Evolutionary conservation across 2,113 vertebrate species (phyloP), one percentile per base, ranked within the genome.

Genomic region (Hystrix brachyura): DNA sequence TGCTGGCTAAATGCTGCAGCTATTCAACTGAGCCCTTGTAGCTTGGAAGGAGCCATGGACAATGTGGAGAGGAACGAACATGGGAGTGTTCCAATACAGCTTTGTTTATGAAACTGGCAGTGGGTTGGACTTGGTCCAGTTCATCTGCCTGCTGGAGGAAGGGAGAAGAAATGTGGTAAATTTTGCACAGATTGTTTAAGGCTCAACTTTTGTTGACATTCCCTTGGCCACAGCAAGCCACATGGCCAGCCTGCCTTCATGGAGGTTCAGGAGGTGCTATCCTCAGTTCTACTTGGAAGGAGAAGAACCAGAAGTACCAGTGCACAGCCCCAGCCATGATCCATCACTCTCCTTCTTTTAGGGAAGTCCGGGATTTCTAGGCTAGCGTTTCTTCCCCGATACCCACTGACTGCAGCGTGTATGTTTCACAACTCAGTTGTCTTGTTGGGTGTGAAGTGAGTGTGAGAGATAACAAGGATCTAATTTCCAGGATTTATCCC

Each of bases 21-120:
- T 55, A 6, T 21, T 95, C 27, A 88, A 1, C 23, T 76, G 48
- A 88, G 43, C 32, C 2, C 3, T 27, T 25, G 2, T 62, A 55
- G 21, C 8, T 32, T 7, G 21, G 27, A 79, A 82, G 62, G 1
- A 25, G 19, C 34, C 27, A 17, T 12, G n/a, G 51, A 34, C 6
- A 29, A 1, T 27, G 13, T 5, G 13, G 71, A 19, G 79, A 91
- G 34, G 59, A 59, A 57, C 18, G 51, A 51, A 13, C 14, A 32
- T 51, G 9, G 7, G 1, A 51, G 64, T 78, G 13, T 89, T 93
- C 8, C 15, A 72, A 72, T 88, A 94, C 95, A 96, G 64, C 69
- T 94, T 97, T 81, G 90, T 95, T 97, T 96, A 79, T 65, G 64
- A 91, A 87, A 64, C 59, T 59, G 32, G 11, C 29, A 9, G 34